Base-by-base conservation (phyloP, 2,113 vertebrate species). In the Tichodroma muraria region DNA sequence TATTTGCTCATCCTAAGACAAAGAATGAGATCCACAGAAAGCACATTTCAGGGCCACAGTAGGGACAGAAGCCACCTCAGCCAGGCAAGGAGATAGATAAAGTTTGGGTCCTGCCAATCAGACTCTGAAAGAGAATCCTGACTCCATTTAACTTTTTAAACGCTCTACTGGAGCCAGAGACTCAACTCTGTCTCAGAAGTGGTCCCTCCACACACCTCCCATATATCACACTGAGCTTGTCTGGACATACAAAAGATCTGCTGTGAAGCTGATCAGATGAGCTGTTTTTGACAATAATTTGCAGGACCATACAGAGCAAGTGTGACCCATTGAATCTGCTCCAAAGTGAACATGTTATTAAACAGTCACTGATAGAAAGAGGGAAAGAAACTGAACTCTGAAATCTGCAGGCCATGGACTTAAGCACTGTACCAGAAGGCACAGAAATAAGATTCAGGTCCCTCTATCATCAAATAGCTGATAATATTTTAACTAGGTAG, bases 31-130 rank as follows among this genome's bases (percentile, higher is more conserved):
- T 73, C 25, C 33, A 50, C 63, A 88, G 45, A 91, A 88, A 73
- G 23, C 6, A 85, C 15, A 24, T 0, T 0, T 13, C 22, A 44
- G 22, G 20, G 14, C 21, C 70, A 44, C 8, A 3, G 16, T 4
- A 69, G 14, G 12, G 28, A 37, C 17, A 72, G 53, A 81, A 68
- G 15, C 14, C 61, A 45, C 45, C 31, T 80, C 57, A 85, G 15
- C n/a, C 65, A 37, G 8, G 10, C 59, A 89, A 71, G 37, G 44
- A 77, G n/a, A 15, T 28, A 8, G 11, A 65, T 56, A 19, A 60
- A 11, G 6, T 45, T 65, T 85, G 23, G 8, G 10, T 82, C 12
- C 25, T 60, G 23, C 10, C 61, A 28, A 57, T 45, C 31, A 75
- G 42, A n/a, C 18, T 69, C 9, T 31, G 53, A 77, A 56, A 69